These are phyloP conservation scores for Notoglanidium macrostoma DNA, from an alignment of 2,797 vertebrate species.

Conservation along the genomic window DNA sequence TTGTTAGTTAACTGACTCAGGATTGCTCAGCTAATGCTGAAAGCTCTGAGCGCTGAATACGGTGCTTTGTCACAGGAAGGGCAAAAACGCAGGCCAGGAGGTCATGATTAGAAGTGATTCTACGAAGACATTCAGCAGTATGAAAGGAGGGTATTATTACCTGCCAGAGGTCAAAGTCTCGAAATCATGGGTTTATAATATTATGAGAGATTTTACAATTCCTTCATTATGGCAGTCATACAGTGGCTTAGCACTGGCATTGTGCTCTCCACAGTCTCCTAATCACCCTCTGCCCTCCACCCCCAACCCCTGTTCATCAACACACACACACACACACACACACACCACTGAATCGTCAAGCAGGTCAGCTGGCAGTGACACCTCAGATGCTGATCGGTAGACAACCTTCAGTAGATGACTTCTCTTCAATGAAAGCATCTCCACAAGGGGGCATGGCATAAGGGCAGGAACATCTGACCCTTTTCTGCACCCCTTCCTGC, in stretches of 20 bases:
- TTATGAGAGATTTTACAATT: conserved; percentile 96
- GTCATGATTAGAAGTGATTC: conserved; percentile 79
- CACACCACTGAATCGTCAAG: conserved; percentile 60
- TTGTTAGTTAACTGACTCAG: conserved; percentile 83
- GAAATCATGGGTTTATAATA: conserved; percentile 89
- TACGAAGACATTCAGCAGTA: conserved; percentile 71
- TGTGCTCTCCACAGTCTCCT: conserved; percentile 47
- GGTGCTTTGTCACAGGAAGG: conserved; percentile 85
- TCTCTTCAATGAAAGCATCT: conserved; percentile 66
- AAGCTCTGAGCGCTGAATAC: conserved; percentile 83
- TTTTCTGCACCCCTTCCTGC: conserved; percentile 64
- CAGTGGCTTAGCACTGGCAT: conserved; percentile 73
- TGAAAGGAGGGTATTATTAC: conserved; percentile 92
- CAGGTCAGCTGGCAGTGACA: conserved; percentile 92
- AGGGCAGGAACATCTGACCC: conserved; percentile 80
- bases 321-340: conserved; percentile 57
- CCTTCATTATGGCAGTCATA: conserved; percentile 88
- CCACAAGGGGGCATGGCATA: conserved; percentile 41
- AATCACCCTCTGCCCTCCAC: conserved; percentile 18
- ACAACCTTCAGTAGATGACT: conserved; percentile 78
- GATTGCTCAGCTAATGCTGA: conserved; percentile 80
- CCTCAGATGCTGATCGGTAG: conserved; percentile 78
- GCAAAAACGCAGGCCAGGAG: conserved; percentile 83
- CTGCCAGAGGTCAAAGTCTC: conserved; percentile 94
- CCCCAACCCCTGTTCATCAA: not conserved